phyloP scores from a whole-genome alignment of 2,888 invertebrate genomes.

The Sisyra terminalis region DNA sequence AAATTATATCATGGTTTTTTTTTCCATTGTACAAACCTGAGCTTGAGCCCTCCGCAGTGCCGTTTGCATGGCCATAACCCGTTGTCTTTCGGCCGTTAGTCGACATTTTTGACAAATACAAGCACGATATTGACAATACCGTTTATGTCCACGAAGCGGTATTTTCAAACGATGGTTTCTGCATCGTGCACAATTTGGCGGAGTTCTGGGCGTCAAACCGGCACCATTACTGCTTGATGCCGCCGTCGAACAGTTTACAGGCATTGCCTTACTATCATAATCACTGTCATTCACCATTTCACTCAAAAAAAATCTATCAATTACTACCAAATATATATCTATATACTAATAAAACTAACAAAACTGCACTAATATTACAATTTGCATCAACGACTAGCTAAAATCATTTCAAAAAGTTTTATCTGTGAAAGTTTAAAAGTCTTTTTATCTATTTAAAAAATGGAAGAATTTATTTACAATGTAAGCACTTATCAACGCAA shows the following conservation, averaged over 20 bases:
- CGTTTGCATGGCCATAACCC: slow-evolving; percentile 80
- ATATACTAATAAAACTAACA: too few species aligned
- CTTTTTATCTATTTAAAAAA: too few species aligned
- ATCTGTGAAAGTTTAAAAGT: too few species aligned
- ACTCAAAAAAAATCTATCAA: neutral
- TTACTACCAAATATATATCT: too few species aligned
- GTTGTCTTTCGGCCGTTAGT: slow-evolving; percentile 70
- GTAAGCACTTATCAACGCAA: too few species aligned
- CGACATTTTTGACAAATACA: slow-evolving; percentile 79
- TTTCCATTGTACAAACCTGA: slow-evolving; percentile 50
- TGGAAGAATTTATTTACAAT: too few species aligned
- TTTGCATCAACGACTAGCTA: too few species aligned
- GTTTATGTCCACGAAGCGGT: slow-evolving; percentile 80
- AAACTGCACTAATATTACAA: too few species aligned
- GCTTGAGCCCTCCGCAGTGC: slow-evolving; percentile 69
- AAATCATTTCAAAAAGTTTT: too few species aligned
- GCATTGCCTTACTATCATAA: neutral
- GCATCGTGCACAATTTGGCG: slow-evolving; percentile 85
- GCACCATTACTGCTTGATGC: slow-evolving; percentile 3
- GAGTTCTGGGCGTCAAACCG: slow-evolving; percentile 48
- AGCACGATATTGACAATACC: slow-evolving; percentile 72
- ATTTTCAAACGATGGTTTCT: slow-evolving; percentile 82
- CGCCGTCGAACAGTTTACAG: slow-evolving; percentile 2
- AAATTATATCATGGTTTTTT: neutral
- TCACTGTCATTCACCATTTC: neutral